These are phyloP conservation scores for Deroptyus accipitrinus DNA, from an alignment of 2,113 vertebrate species.

Conservation along the genomic window DNA sequence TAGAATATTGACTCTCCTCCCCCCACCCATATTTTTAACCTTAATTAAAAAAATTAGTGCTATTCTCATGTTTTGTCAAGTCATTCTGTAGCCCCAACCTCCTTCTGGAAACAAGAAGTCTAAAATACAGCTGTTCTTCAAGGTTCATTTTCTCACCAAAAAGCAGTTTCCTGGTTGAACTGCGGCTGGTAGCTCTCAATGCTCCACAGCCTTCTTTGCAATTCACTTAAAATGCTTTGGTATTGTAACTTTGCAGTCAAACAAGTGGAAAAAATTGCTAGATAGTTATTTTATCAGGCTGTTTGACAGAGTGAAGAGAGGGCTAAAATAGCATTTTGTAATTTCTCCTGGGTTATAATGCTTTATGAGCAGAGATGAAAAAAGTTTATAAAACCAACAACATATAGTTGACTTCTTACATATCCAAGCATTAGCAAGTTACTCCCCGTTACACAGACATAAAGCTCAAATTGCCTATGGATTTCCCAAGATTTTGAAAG, in stretches of 20 bases:
- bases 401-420: neutral
- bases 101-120: neutral
- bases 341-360: neutral
- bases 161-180: neutral
- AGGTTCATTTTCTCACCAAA: neutral
- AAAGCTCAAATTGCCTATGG: neutral
- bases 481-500: neutral
- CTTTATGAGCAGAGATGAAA: neutral
- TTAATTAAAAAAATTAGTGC: neutral
- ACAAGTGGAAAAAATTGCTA: neutral
- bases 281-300: accelerated
- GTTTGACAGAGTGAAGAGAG: neutral
- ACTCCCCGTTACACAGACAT: neutral
- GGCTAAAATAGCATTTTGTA: neutral
- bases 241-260: neutral
- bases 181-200: neutral
- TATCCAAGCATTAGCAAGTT: neutral
- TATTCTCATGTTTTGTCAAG: neutral
- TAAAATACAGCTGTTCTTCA: neutral
- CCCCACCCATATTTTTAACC: neutral
- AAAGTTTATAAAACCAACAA: neutral
- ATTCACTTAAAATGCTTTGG: neutral
- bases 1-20: neutral
- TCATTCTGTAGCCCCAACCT: neutral
- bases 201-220: neutral